These are phyloP conservation scores for Stenopsyche tienmushanensis DNA, from an alignment of 1,140 invertebrate species.

Conservation along the genomic window DNA sequence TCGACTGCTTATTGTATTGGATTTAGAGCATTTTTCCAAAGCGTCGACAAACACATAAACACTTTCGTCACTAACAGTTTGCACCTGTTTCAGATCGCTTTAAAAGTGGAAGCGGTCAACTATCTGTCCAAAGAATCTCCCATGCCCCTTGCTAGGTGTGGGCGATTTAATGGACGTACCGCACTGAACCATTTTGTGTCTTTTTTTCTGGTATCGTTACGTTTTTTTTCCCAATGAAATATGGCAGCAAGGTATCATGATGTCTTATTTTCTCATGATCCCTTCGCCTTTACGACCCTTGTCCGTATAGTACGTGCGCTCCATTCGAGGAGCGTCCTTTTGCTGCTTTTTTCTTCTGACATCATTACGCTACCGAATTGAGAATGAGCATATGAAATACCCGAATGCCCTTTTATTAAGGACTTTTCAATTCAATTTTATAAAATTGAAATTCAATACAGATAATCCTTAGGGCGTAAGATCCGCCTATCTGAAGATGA, in stretches of 20 bases:
- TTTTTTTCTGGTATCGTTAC: conserved; percentile 29
- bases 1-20: too few species aligned
- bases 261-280: conserved; percentile 39
- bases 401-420: too few species aligned
- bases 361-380: not conserved
- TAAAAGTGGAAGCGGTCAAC: conserved; percentile 9
- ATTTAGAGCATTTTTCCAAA: too few species aligned
- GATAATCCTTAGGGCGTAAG: too few species aligned
- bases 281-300: conserved; percentile 22
- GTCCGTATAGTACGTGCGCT: conserved; percentile 4
- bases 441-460: too few species aligned
- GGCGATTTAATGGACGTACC: conserved; percentile 39
- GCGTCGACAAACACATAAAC: too few species aligned
- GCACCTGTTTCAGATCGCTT: conserved; percentile 25
- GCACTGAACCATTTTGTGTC: conserved; percentile 24
- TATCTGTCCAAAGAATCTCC: conserved; percentile 22
- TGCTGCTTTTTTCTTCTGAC: not conserved
- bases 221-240: conserved; percentile 35
- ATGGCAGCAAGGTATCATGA: conserved; percentile 39
- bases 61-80: too few species aligned
- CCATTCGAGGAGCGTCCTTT: not conserved
- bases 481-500: too few species aligned
- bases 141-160: conserved; percentile 26
- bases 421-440: too few species aligned
- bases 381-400: too few species aligned